phyloP scores from a whole-genome alignment of 2,888 invertebrate genomes.

The Scaptomyza flava region DNA sequence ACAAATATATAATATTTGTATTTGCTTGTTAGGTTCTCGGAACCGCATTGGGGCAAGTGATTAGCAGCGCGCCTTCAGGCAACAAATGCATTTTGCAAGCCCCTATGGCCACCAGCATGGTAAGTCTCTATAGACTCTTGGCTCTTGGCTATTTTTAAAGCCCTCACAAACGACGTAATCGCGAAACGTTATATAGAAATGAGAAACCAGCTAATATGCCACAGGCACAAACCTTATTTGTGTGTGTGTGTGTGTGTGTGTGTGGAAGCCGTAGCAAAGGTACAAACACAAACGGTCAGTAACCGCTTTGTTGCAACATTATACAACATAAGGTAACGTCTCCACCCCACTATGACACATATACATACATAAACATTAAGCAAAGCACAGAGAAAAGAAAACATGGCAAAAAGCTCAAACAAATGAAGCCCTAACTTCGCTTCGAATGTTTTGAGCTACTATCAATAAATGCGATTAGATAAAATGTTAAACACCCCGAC shows the following conservation, averaged over 20 bases:
- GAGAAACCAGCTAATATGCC: conserved; percentile 31
- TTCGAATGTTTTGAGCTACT: conserved; percentile 52
- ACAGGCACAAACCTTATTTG: conserved; percentile 27
- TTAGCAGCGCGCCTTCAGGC: conserved; percentile 39
- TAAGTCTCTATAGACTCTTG: neutral
- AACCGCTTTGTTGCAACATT: conserved; percentile 70
- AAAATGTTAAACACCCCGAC: conserved; percentile 51
- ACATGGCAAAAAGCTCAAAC: conserved; percentile 45
- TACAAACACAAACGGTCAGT: conserved; percentile 58
- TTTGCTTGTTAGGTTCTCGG: conserved; percentile 16
- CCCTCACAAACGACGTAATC: conserved; percentile 31
- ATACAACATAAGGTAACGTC: conserved; percentile 62
- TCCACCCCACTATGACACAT: conserved; percentile 60
- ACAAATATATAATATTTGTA: neutral
- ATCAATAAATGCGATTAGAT: conserved; percentile 74
- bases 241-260: conserved; percentile 36
- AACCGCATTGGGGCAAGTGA: conserved; percentile 39
- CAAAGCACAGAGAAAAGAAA: conserved; percentile 35
- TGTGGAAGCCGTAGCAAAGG: conserved; percentile 62
- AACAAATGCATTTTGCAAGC: conserved; percentile 30
- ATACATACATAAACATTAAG: conserved; percentile 13
- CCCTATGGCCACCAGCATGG: conserved; percentile 4
- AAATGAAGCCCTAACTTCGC: conserved; percentile 53
- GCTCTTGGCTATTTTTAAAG: conserved; percentile 45
- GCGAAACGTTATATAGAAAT: conserved; percentile 15